Evolutionary conservation across 92 coral and sea anemone species (phyloP), one percentile per base, ranked within the genome.

Genomic region (Porites rus): DNA sequence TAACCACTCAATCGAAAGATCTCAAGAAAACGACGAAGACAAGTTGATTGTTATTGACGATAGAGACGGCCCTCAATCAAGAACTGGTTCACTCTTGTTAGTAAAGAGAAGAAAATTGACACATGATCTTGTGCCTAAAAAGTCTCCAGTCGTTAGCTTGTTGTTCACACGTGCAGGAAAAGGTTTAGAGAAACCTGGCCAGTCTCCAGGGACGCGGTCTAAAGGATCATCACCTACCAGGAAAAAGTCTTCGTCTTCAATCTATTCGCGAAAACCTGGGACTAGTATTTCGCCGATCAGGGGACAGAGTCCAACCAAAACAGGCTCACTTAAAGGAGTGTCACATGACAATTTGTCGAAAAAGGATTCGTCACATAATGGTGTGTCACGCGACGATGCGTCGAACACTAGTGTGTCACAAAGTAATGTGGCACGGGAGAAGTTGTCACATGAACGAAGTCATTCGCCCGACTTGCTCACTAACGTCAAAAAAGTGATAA

Each of bases 141-240:
- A 86, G 67, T 92, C 95, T 2, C 95, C 95, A 28, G 95, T 90
- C 1, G 95, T 92, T 17, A 85, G 77, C 51, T 84, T 92, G 56
- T 67, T 91, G 69, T 92, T 84, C 82, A 74, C 70, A 6, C 38
- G 60, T 14, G 75, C 67, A 59, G 72, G 74, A 25, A 90, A 62
- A 52, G 75, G 20, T 54, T 28, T 63, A 12, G 53, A 21, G 25
- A 43, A 65, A 50, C 25, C 38, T 60, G 52, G 65, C 12, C 83
- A 54, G 2, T 70, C 74, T 2, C 72, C 87, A 81, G 63, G 46
- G 13, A 51, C 10, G 21, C 77, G n/a, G 69, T 17, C 69, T 11
- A 71, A 20, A 59, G 86, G 31, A 11, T 74, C 82, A 1, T 87
- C 90, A 17, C 86, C 69, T 51, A 20, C 46, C 0, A 65, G 12